Evolutionary conservation across 2,797 vertebrate genomes (phyloP).

Genomic region (Schizopygopsis pylzovi): DNA sequence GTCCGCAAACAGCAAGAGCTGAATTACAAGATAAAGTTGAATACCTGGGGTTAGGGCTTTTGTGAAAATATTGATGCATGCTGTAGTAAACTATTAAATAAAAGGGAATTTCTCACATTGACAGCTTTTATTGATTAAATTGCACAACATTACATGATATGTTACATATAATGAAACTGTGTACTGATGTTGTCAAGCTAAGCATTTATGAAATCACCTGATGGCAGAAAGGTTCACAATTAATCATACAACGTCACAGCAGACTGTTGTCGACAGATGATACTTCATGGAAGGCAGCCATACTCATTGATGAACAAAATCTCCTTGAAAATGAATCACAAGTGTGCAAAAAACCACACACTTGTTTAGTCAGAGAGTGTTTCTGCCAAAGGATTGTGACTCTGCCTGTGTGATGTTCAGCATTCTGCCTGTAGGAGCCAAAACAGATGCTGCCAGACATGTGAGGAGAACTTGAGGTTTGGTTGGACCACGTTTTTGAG

Average conservation of each 20-base stretch:
- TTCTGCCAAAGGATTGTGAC: constrained; percentile 24
- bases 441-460: constrained; percentile 23
- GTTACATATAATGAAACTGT: background rate
- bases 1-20: background rate
- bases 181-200: constrained; percentile 8
- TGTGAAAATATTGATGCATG: background rate
- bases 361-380: constrained; percentile 56
- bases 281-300: constrained; percentile 58
- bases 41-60: background rate
- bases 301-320: constrained; percentile 62
- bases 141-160: background rate
- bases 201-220: background rate
- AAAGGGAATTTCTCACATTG: background rate
- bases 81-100: background rate
- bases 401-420: background rate
- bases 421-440: background rate
- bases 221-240: background rate
- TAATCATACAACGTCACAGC: constrained; percentile 23
- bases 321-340: constrained; percentile 67
- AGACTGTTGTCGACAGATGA: constrained; percentile 57
- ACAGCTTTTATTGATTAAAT: background rate
- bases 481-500: constrained; percentile 5
- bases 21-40: background rate
- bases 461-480: background rate
- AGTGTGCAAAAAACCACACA: constrained; percentile 59